A percentile compares a stretch with the other conserved stretches of the same genome.
Conservation (phyloP, 1,140 invertebrate genomes). For the Penaeus vannamei region DNA sequence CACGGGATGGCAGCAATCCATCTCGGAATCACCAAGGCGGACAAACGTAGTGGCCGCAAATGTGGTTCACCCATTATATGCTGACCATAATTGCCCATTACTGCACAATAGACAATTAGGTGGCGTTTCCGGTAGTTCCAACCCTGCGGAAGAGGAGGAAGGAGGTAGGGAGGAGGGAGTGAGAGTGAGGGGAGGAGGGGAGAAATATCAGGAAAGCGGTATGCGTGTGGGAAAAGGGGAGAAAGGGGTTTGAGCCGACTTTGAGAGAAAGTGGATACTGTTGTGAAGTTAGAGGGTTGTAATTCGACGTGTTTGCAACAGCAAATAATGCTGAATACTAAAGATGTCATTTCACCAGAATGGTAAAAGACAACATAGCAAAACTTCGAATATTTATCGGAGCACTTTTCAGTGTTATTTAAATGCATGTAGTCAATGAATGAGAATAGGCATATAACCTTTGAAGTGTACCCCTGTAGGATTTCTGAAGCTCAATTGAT, state of each 20-base stretch:
- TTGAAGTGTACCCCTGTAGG: too few relatives aligned
- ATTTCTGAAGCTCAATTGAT: too few relatives aligned
- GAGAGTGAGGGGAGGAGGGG: background rate
- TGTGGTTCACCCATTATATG: conserved; percentile 48
- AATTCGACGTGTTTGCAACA: too few relatives aligned
- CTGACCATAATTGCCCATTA: conserved; percentile 57
- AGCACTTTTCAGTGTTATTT: too few relatives aligned
- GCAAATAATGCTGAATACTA: too few relatives aligned
- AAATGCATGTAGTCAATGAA: too few relatives aligned
- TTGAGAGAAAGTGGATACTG: too few relatives aligned
- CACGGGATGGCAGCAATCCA: conserved; percentile 17
- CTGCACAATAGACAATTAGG: conserved; percentile 57
- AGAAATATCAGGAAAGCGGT: background rate
- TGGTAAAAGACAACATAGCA: too few relatives aligned
- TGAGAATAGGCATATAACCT: too few relatives aligned
- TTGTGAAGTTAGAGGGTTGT: too few relatives aligned
- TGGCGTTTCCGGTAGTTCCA: conserved; percentile 39
- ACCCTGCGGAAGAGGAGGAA: conserved; percentile 7
- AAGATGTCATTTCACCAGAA: too few relatives aligned
- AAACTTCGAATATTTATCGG: too few relatives aligned
- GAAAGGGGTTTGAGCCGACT: background rate
- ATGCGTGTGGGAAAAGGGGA: conserved; percentile 5
- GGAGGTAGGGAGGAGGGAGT: conserved; percentile 8
- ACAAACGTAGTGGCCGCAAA: conserved; percentile 53
- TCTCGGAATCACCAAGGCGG: conserved; percentile 35